Evolutionary conservation across 2,797 vertebrate genomes (phyloP).

Genomic region (Champsocephalus gunnari): DNA sequence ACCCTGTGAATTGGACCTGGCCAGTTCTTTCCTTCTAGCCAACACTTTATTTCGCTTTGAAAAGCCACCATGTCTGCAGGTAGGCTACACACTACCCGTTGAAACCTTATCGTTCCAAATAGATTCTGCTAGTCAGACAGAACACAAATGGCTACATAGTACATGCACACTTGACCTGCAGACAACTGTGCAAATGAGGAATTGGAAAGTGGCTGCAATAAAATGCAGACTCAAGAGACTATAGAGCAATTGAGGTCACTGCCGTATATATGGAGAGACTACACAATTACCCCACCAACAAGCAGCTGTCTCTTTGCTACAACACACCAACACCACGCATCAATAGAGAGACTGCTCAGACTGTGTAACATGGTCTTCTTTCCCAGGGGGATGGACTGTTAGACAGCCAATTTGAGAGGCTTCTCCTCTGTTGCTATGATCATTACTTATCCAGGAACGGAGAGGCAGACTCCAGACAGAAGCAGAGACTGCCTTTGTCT

Average conservation of each 20-base stretch:
- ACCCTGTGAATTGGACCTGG: too few species aligned
- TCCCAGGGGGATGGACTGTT: constrained; percentile 58
- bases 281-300: constrained; percentile 66
- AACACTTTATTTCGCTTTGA: neutral
- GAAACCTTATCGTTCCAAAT: constrained; percentile 15
- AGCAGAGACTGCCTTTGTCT: constrained; percentile 17
- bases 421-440: constrained; percentile 57
- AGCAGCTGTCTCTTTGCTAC: constrained; percentile 65
- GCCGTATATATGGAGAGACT: constrained; percentile 51
- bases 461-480: constrained; percentile 25
- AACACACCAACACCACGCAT: constrained; percentile 51
- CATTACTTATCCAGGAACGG: constrained; percentile 47
- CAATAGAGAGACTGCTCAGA: constrained; percentile 55
- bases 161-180: constrained; percentile 10
- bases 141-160: neutral
- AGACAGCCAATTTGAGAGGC: constrained; percentile 66
- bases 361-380: constrained; percentile 47
- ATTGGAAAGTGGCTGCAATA: constrained; percentile 24
- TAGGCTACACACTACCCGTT: neutral
- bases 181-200: constrained; percentile 16
- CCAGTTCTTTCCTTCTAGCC: too few species aligned
- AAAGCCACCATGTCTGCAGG: neutral
- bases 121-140: neutral
- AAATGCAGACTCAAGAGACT: constrained; percentile 58
- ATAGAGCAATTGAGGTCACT: constrained; percentile 69